Base-by-base conservation (phyloP, 2,888 invertebrate species). In the Oasisia sp. region DNA sequence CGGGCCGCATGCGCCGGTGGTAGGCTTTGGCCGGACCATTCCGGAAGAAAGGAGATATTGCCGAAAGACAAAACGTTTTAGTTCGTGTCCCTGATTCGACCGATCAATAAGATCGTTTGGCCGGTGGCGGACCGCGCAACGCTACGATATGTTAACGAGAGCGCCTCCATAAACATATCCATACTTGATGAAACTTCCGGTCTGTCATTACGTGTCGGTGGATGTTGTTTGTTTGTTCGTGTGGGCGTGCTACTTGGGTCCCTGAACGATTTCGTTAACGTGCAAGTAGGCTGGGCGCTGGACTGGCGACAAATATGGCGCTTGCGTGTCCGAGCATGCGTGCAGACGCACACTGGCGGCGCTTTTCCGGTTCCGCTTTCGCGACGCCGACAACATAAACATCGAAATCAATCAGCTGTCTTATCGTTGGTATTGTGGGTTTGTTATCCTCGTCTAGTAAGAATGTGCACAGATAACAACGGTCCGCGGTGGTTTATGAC, bases 41-140 rank as follows among this genome's bases (percentile, higher is more conserved):
- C 74, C 74, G 27, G 74, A 74, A 74, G 74, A 74, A 74, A 74
- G 74, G 74, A 74, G 74, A 74, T 74, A 74, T 74, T 74, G 74
- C 27, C 7, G 74, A 74, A 74, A 74, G 74, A 74, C 74, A 74
- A 74, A 74, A 74, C 74, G 74, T 74, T 74, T 74, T 74, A 74
- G 74, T 74, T 74, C 74, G 74, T 74, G 74, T 74, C 74, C 74
- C 19, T 74, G 74, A n/a, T 74, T 74, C 74, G 5, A 19, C n/a
- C 74, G 74, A 74, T 74, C 74, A 74, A 74, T 74, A 74, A 27
- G 7, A 38, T 3, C 74, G 27, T 74, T 74, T 19, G 74, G 74
- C 27, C n/a, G 74, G 14, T 74, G 74, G 74, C 74, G 74, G 74
- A 19, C 3, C 7, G 74, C 74, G 74, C 74, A 7, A 27, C 27